A percentile compares a stretch with the other conserved stretches of the same genome.
Evolutionary conservation across 2,797 vertebrate species (phyloP).

Genomic region (Lagodon rhomboides): DNA sequence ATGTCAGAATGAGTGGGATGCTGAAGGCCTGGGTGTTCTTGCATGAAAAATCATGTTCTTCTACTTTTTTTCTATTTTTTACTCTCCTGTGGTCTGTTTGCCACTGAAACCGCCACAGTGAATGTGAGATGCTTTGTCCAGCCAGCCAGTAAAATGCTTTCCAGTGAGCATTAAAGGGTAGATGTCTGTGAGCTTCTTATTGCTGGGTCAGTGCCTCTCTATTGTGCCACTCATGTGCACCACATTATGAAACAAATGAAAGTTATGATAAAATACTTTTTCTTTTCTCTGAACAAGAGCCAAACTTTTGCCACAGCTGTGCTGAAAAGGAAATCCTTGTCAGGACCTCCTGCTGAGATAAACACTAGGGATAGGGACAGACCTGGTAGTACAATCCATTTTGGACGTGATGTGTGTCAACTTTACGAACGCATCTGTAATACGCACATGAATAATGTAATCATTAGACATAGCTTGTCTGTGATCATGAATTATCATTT

Average conservation of each 20-base stretch:
- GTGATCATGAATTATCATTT: slow-evolving; percentile 70
- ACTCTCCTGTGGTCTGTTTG: slow-evolving; percentile 31
- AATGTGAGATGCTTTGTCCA: slow-evolving; percentile 51
- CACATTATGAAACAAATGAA: slow-evolving; percentile 53
- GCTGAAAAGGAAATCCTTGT: slow-evolving; percentile 41
- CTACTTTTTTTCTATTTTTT: slow-evolving; percentile 28
- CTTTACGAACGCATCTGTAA: slow-evolving; percentile 48
- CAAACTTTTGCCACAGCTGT: slow-evolving; percentile 38
- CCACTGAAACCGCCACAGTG: slow-evolving; percentile 47
- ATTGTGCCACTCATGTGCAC: slow-evolving; percentile 50
- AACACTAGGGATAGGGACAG: slow-evolving; percentile 20
- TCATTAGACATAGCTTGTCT: slow-evolving; percentile 61
- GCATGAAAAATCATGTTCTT: slow-evolving; percentile 50
- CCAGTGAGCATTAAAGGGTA: slow-evolving; percentile 59
- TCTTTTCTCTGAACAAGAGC: slow-evolving; percentile 26
- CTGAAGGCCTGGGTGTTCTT: slow-evolving; percentile 49
- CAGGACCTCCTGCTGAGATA: slow-evolving; percentile 34
- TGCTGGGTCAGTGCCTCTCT: slow-evolving; percentile 54
- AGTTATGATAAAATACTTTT: slow-evolving; percentile 18
- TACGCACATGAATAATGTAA: slow-evolving; percentile 74
- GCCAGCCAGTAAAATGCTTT: slow-evolving; percentile 58
- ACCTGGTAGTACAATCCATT: slow-evolving; percentile 23
- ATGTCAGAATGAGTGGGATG: slow-evolving; percentile 52
- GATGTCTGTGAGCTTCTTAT: slow-evolving; percentile 53
- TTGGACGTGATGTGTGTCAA: slow-evolving; percentile 49